Percentiles rank a stretch among this genome's conserved stretches.
Evolutionary conservation across 1,140 invertebrate species (phyloP).

Genomic region (Drosophila aff.): DNA sequence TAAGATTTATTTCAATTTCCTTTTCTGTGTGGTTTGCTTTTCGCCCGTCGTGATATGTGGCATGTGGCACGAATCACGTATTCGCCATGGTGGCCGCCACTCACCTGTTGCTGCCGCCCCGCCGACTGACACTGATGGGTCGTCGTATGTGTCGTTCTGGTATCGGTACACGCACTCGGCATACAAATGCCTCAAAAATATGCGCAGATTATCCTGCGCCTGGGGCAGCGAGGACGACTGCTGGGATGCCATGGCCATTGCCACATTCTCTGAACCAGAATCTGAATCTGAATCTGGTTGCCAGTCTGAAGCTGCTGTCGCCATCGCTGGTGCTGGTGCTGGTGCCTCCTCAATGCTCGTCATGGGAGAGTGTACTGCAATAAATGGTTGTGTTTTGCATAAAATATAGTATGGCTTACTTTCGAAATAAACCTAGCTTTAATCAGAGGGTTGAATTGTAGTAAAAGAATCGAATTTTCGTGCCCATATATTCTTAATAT

Average conservation of each 20-base stretch:
- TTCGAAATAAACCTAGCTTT: not conserved
- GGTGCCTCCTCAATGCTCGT: slow-evolving; percentile 15
- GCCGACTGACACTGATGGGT: slow-evolving; percentile 19
- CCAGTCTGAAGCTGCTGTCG: slow-evolving; percentile 3
- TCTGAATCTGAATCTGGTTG: not conserved
- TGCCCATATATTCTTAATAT: too few relatives aligned
- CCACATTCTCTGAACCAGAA: slow-evolving; percentile 5
- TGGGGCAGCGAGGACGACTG: slow-evolving; percentile 19
- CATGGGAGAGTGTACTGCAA: slow-evolving; percentile 21
- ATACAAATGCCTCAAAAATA: slow-evolving; percentile 74
- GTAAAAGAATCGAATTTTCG: not conserved
- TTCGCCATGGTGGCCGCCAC: slow-evolving; percentile 29
- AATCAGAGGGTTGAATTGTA: not conserved
- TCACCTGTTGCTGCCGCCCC: slow-evolving; percentile 54
- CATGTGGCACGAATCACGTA: slow-evolving; percentile 41
- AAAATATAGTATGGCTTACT: not conserved
- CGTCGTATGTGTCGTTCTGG: slow-evolving; percentile 56
- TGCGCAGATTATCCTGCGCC: slow-evolving; percentile 63
- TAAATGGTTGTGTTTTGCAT: not conserved
- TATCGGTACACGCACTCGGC: slow-evolving; percentile 71
- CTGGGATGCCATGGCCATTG: slow-evolving; percentile 19
- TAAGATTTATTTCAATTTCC: not conserved
- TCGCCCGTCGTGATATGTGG: not conserved
- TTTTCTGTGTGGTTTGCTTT: not conserved
- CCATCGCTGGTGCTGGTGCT: slow-evolving; percentile 6